phyloP scores from a whole-genome alignment of 2,888 invertebrate genomes.

The Cataglyphis rosenhaueri region DNA sequence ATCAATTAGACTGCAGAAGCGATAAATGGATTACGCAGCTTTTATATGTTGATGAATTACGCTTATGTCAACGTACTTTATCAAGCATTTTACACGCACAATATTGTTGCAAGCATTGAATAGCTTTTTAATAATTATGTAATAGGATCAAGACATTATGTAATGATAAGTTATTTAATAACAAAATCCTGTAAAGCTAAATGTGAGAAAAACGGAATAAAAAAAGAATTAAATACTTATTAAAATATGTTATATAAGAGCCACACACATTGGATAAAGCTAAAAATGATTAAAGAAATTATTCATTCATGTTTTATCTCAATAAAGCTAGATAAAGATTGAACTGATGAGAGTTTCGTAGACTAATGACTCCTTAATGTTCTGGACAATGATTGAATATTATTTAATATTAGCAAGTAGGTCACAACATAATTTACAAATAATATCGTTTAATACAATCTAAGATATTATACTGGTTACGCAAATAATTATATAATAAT shows the following conservation, averaged over 20 bases:
- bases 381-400: not conserved
- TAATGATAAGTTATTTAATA: constrained; percentile 7
- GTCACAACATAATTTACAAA: not conserved
- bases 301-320: not conserved
- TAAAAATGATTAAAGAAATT: not conserved
- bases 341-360: not conserved
- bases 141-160: not conserved
- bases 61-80: constrained; percentile 3
- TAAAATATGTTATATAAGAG: not conserved
- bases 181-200: not conserved
- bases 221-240: not conserved
- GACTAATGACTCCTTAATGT: not conserved
- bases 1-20: constrained; percentile 11
- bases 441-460: not conserved
- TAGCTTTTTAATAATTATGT: constrained; percentile 17
- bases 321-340: not conserved
- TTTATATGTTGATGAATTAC: constrained; percentile 38
- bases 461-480: not conserved
- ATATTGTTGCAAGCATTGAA: constrained; percentile 21
- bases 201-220: not conserved
- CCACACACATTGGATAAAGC: not conserved
- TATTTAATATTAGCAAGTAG: not conserved
- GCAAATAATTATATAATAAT: not conserved
- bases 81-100: constrained; percentile 42
- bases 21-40: constrained; percentile 19